Percentiles rank a stretch among this genome's conserved stretches.
Conservation (phyloP, 2,797 vertebrate genomes). For the Mus minutoides region DNA sequence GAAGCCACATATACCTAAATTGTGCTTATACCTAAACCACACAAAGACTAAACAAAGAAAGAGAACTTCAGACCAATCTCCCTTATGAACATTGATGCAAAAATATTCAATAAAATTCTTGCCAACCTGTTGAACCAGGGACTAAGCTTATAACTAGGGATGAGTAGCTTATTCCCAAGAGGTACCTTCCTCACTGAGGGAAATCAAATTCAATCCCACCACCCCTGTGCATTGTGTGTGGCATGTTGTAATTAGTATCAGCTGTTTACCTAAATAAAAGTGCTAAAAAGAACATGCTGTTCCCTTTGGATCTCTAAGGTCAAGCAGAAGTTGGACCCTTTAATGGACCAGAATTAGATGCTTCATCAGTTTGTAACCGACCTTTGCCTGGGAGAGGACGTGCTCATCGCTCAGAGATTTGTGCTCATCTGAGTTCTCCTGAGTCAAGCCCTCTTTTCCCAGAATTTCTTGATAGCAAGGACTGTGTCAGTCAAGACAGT, state of each 20-base stretch:
- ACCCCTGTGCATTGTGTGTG: neutral
- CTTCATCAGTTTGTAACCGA: conserved; percentile 43
- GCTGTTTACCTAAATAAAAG: neutral
- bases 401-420: neutral
- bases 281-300: neutral
- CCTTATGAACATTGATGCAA: no score
- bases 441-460: neutral
- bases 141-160: no score
- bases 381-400: neutral
- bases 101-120: no score
- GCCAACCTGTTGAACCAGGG: no score
- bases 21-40: no score
- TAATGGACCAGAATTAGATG: neutral
- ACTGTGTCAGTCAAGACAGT: neutral
- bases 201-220: neutral
- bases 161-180: neutral
- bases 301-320: conserved; percentile 9
- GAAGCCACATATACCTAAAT: no score
- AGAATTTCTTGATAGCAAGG: neutral
- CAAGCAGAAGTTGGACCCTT: neutral
- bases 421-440: neutral
- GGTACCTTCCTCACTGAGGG: neutral
- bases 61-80: no score
- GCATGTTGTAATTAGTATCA: neutral
- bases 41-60: no score